Conservation (phyloP, 2,888 invertebrate genomes). For the Yponomeuta evonymella region DNA sequence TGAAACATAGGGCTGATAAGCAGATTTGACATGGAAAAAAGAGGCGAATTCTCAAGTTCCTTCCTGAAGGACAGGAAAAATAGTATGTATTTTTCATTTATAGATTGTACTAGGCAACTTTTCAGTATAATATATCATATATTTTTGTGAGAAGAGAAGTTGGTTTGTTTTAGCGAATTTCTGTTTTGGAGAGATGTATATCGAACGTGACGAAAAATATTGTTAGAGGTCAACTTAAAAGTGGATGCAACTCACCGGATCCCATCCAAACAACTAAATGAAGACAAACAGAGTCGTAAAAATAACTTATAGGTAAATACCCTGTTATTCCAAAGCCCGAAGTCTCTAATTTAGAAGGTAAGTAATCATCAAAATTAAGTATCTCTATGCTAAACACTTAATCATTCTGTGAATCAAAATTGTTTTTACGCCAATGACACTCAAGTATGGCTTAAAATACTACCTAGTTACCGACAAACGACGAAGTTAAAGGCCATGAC, state of each 20-base stretch:
- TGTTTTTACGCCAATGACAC: background rate
- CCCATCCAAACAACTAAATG: background rate
- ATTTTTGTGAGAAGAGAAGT: too few species aligned
- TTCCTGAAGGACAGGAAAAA: too few species aligned
- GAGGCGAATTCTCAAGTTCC: too few species aligned
- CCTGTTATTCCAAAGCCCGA: background rate
- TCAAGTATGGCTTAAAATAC: background rate
- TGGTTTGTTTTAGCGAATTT: background rate
- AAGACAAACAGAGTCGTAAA: background rate
- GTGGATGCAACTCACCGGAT: background rate
- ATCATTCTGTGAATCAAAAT: background rate
- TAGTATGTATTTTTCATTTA: too few species aligned
- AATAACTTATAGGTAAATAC: background rate
- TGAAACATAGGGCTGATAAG: background rate
- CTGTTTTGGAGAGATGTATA: background rate
- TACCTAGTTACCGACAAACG: too few species aligned
- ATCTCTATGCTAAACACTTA: background rate
- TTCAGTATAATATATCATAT: too few species aligned
- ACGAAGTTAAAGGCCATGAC: too few species aligned
- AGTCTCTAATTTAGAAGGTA: background rate
- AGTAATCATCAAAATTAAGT: background rate
- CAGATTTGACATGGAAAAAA: too few species aligned
- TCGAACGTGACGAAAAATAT: background rate
- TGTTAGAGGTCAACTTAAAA: background rate
- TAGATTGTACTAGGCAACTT: too few species aligned